phyloP scores from a whole-genome alignment of 2,888 invertebrate genomes.

The Tetragnatha montana region DNA sequence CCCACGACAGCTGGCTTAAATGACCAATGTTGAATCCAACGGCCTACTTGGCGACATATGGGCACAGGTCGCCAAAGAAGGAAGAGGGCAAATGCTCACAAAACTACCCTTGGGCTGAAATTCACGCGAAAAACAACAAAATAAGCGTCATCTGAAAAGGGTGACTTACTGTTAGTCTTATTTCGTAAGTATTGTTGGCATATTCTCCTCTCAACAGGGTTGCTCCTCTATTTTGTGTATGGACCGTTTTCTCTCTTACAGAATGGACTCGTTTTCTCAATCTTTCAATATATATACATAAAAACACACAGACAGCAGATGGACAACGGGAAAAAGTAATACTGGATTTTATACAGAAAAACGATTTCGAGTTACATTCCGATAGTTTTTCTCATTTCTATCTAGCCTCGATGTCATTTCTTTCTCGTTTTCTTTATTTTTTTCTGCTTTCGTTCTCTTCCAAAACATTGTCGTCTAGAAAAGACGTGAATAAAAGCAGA shows the following conservation, averaged over 20 bases:
- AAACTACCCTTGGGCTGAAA: not conserved
- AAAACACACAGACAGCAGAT: conserved; percentile 27
- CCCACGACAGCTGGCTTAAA: not conserved
- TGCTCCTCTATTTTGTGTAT: not conserved
- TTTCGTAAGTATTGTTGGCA: conserved; percentile 40
- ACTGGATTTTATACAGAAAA: conserved; percentile 20
- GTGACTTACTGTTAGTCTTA: conserved; percentile 1
- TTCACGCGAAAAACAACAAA: conserved; percentile 23
- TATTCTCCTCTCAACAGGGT: not conserved
- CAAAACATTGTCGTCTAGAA: not conserved
- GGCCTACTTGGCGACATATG: not conserved
- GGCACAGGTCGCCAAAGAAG: not conserved
- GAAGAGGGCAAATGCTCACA: not conserved
- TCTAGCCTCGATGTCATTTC: not conserved
- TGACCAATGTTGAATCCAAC: conserved; percentile 5
- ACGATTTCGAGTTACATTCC: not conserved
- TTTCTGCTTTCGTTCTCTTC: not conserved
- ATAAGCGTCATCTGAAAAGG: conserved; percentile 10
- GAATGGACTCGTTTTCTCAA: not conserved
- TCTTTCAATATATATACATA: conserved; percentile 46
- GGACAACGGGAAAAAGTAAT: not conserved
- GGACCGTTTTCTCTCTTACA: conserved; percentile 13
- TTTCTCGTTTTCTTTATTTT: not conserved
- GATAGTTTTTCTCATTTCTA: not conserved
- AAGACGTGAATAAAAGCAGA: conserved; percentile 8